Evolutionary conservation across 1,140 invertebrate genomes (phyloP).

Genomic region (Anastrepha obliqua): DNA sequence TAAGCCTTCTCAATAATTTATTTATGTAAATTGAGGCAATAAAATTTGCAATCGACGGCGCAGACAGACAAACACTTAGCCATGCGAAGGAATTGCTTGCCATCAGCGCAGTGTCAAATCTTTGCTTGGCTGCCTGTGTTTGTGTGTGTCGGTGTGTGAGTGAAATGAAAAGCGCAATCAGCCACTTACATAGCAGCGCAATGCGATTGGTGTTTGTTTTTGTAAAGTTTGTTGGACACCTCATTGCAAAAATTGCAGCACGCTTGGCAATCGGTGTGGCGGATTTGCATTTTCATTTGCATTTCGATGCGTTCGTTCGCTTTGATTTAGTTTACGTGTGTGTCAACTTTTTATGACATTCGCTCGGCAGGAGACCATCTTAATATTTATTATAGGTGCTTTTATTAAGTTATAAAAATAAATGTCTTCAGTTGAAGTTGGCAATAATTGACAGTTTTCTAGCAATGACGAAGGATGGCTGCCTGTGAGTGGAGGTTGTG

Average conservation of each 20-base stretch:
- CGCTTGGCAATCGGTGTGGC: background rate
- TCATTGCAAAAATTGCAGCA: background rate
- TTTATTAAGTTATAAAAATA: conserved; percentile 52
- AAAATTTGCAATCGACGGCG: conserved; percentile 46
- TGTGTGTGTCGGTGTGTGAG: background rate
- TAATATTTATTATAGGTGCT: conserved; percentile 28
- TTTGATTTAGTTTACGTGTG: conserved; percentile 38
- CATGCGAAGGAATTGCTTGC: background rate
- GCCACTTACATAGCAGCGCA: conserved; percentile 37
- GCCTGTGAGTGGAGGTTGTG: background rate
- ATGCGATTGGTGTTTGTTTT: background rate
- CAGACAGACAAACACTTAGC: conserved; percentile 14
- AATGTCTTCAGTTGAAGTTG: conserved; percentile 7
- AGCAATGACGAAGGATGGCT: background rate
- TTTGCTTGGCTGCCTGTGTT: background rate
- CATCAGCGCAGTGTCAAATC: background rate
- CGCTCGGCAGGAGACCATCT: background rate
- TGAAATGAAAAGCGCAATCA: conserved; percentile 42
- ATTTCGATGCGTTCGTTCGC: background rate
- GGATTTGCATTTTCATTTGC: conserved; percentile 29
- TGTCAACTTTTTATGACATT: conserved; percentile 18
- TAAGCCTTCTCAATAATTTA: conserved; percentile 46
- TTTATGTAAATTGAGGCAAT: conserved; percentile 50
- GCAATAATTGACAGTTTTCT: conserved; percentile 11
- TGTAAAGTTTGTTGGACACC: background rate